These are phyloP conservation scores for Eupeodes latifasciatus DNA, from an alignment of 2,888 invertebrate genomes.

Conservation along the genomic window DNA sequence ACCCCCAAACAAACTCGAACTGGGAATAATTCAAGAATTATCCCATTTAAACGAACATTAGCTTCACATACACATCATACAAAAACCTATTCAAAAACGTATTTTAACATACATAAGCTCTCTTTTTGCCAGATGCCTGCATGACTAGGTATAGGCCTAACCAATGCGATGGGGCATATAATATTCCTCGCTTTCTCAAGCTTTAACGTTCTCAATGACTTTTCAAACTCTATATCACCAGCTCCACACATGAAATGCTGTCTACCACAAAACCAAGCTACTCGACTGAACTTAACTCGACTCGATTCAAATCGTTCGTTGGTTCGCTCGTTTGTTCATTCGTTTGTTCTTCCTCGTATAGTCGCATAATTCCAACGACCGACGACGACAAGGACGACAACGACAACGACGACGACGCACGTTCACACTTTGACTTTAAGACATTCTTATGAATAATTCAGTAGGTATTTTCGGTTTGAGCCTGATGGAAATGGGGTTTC, in stretches of 20 bases:
- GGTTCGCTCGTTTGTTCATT: not conserved
- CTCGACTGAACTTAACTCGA: no score
- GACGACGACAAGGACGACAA: not conserved
- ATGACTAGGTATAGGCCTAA: slow-evolving; percentile 17
- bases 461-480: slow-evolving; percentile 58
- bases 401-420: not conserved
- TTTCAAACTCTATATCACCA: slow-evolving; percentile 46
- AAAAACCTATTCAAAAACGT: not conserved
- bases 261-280: slow-evolving; percentile 47
- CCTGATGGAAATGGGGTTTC: not conserved
- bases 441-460: slow-evolving; percentile 75
- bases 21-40: slow-evolving; percentile 68
- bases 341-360: slow-evolving; percentile 24
- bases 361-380: slow-evolving; percentile 64
- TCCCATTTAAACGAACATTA: slow-evolving; percentile 73
- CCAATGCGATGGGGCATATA: slow-evolving; percentile 12
- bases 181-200: not conserved
- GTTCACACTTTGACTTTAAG: slow-evolving; percentile 76
- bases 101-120: slow-evolving; percentile 33
- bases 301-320: no score
- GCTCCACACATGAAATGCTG: slow-evolving; percentile 49
- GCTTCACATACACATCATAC: slow-evolving; percentile 26
- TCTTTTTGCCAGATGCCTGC: not conserved
- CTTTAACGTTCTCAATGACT: slow-evolving; percentile 4
- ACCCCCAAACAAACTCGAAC: slow-evolving; percentile 19